These are phyloP conservation scores for Etheostoma nigrum DNA, from an alignment of 2,797 vertebrate genomes.

Conservation along the genomic window DNA sequence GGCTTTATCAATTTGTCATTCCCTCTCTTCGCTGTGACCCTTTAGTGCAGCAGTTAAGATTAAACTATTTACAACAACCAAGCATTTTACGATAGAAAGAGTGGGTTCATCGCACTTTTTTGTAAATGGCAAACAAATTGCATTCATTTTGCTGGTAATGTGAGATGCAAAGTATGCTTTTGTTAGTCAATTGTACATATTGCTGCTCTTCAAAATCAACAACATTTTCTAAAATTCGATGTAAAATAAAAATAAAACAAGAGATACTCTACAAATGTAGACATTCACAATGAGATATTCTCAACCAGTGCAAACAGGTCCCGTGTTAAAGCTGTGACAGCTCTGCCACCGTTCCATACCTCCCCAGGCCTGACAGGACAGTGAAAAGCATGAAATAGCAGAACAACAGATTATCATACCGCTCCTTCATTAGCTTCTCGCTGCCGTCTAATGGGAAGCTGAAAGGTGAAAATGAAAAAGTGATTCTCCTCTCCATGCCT, in stretches of 20 bases:
- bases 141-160: constrained; percentile 37
- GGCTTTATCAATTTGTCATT: constrained; percentile 79
- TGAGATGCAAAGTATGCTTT: constrained; percentile 24
- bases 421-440: constrained; percentile 74
- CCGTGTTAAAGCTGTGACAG: constrained; percentile 51
- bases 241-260: constrained; percentile 29
- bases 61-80: constrained; percentile 61
- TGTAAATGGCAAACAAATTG: constrained; percentile 30
- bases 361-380: constrained; percentile 75
- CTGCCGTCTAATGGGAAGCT: constrained; percentile 72
- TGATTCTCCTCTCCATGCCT: constrained; percentile 59
- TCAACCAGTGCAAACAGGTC: constrained; percentile 34
- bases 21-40: constrained; percentile 62
- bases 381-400: constrained; percentile 58
- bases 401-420: constrained; percentile 68
- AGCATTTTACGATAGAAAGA: constrained; percentile 61
- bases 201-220: constrained; percentile 24
- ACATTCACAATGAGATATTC: constrained; percentile 43
- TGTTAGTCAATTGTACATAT: constrained; percentile 21
- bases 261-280: constrained; percentile 18
- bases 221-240: constrained; percentile 39
- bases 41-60: constrained; percentile 55
- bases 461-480: constrained; percentile 78
- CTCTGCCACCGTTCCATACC: constrained; percentile 57
- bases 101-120: constrained; percentile 12